These are phyloP conservation scores for Nomada ruficornis DNA, from an alignment of 2,888 invertebrate genomes.

Conservation along the genomic window DNA sequence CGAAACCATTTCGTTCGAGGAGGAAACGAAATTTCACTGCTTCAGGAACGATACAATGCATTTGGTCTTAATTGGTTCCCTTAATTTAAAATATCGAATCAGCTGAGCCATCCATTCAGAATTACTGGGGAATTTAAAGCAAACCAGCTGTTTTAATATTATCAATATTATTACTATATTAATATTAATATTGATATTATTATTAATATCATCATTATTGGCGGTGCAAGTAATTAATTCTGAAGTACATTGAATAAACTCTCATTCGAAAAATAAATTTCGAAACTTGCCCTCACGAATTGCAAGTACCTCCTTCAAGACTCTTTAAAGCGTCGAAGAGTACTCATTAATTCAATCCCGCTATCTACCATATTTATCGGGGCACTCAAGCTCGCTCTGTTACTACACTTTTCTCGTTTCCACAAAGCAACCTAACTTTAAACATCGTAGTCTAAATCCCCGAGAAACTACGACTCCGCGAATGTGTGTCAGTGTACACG, in stretches of 20 bases:
- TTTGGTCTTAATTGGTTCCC: neutral
- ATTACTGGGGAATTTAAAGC: too few species aligned
- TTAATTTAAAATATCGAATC: too few species aligned
- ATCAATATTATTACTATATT: too few species aligned
- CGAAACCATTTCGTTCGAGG: neutral
- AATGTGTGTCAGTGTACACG: neutral
- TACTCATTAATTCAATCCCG: neutral
- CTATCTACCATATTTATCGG: neutral
- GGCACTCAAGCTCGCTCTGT: neutral
- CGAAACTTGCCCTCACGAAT: too few species aligned
- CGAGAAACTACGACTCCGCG: neutral
- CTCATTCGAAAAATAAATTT: too few species aligned
- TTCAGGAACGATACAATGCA: neutral
- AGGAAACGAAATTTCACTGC: slow-evolving; percentile 2
- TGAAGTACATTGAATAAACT: too few species aligned
- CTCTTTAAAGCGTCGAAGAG: neutral
- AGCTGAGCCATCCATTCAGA: too few species aligned
- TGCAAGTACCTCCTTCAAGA: too few species aligned
- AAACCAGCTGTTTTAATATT: too few species aligned
- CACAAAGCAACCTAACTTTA: neutral
- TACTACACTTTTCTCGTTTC: neutral
- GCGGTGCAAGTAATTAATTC: too few species aligned
- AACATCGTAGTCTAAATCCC: neutral
- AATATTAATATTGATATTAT: too few species aligned
- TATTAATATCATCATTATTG: too few species aligned